Evolutionary conservation across 2,113 vertebrate species (phyloP).

Genomic region (Cephalopholis sonnerati): DNA sequence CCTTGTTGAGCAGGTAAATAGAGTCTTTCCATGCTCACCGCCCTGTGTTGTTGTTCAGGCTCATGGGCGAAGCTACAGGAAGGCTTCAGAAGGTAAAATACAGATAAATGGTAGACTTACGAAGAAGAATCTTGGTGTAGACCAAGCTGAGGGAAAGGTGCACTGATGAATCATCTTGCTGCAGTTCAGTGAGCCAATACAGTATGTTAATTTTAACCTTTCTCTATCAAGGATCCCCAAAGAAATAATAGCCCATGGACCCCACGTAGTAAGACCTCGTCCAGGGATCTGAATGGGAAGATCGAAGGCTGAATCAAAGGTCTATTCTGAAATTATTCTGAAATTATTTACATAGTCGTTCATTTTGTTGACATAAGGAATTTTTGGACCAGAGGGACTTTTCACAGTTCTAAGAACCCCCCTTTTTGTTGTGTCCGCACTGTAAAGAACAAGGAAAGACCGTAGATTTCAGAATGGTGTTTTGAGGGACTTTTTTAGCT

Average conservation of each 20-base stretch:
- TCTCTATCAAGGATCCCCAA: not conserved
- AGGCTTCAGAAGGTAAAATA: not conserved
- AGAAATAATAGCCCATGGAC: not conserved
- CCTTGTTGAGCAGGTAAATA: slow-evolving; percentile 32
- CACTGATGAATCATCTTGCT: not conserved
- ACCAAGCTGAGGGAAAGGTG: not conserved
- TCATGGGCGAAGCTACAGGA: not conserved
- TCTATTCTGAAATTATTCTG: not conserved
- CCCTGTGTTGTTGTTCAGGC: slow-evolving; percentile 23
- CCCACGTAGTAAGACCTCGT: no score
- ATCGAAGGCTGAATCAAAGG: not conserved
- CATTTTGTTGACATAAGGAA: not conserved
- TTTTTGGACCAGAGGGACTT: no score
- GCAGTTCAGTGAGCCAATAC: not conserved
- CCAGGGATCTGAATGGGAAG: not conserved
- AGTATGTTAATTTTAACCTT: not conserved
- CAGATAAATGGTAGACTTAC: not conserved
- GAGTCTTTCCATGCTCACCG: slow-evolving; percentile 3
- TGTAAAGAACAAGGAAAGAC: no score
- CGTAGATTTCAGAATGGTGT: no score
- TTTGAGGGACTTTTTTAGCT: no score
- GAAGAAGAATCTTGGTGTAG: not conserved
- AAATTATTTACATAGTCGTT: no score
- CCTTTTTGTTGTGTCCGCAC: no score
- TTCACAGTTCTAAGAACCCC: no score